These are phyloP conservation scores for Hycleus phaleratus DNA, from an alignment of 1,140 invertebrate species.

Conservation along the genomic window DNA sequence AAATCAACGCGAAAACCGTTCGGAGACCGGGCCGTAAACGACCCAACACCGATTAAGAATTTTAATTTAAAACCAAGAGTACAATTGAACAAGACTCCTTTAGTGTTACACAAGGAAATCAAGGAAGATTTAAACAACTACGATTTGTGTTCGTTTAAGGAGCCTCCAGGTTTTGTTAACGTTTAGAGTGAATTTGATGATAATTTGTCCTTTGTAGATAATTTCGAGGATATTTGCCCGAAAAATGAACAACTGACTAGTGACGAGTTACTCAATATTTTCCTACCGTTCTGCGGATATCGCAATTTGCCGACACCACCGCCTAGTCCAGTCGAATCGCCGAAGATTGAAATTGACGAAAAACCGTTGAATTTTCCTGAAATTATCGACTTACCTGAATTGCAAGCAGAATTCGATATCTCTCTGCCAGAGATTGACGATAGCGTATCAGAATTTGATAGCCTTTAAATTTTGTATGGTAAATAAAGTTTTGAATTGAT, in stretches of 20 bases:
- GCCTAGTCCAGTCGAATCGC: neutral
- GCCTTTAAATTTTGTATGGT: neutral
- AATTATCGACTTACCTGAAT: constrained; percentile 7
- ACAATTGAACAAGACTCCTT: neutral
- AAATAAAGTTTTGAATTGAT: no score
- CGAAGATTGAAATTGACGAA: neutral
- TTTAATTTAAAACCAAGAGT: constrained; percentile 13
- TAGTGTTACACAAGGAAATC: neutral
- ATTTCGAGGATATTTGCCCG: constrained; percentile 5
- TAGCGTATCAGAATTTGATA: neutral
- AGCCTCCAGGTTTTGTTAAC: neutral
- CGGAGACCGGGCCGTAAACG: constrained; percentile 20
- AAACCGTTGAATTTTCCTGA: neutral
- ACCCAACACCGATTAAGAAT: constrained; percentile 12
- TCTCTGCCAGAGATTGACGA: constrained; percentile 1
- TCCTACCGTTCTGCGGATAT: constrained; percentile 3
- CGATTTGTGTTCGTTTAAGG: constrained; percentile 2
- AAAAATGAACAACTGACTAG: neutral
- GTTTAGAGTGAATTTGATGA: constrained; percentile 2
- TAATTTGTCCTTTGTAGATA: neutral
- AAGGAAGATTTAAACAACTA: constrained; percentile 4
- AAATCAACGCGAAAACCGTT: constrained; percentile 17
- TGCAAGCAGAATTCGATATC: neutral
- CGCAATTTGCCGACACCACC: constrained; percentile 5
- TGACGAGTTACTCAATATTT: constrained; percentile 8